phyloP scores from a whole-genome alignment of 2,113 vertebrate genomes.

The Burhinus bistriatus region DNA sequence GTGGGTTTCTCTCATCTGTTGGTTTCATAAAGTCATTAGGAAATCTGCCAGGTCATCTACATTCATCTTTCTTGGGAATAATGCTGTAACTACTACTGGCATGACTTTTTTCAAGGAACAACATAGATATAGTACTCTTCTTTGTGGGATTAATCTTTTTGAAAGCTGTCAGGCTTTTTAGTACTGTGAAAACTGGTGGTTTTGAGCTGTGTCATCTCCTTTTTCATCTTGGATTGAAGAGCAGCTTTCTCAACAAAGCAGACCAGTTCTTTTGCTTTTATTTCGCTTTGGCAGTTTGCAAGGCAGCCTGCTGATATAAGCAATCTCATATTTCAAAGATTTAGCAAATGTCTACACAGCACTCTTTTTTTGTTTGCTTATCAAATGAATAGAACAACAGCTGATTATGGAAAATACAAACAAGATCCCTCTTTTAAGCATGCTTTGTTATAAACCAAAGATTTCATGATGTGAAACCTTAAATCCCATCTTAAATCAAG shows the following conservation, averaged over 20 bases:
- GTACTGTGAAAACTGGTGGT: not conserved
- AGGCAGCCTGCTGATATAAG: not conserved
- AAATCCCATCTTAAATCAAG: not conserved
- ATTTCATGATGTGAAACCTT: not conserved
- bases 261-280: not conserved
- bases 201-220: not conserved
- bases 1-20: not conserved
- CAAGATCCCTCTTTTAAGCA: not conserved
- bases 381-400: not conserved
- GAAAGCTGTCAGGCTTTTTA: slow-evolving; percentile 24
- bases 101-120: not conserved
- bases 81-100: not conserved
- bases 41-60: not conserved
- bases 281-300: not conserved
- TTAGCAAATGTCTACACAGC: not conserved
- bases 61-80: not conserved
- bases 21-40: not conserved
- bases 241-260: not conserved
- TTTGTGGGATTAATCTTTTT: not conserved
- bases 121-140: not conserved
- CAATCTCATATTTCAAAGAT: not conserved
- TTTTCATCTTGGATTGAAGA: not conserved
- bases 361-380: not conserved
- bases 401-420: not conserved
- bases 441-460: not conserved